These are phyloP conservation scores for Oncorhynchus nerka DNA, from an alignment of 2,113 vertebrate genomes.

Conservation along the genomic window DNA sequence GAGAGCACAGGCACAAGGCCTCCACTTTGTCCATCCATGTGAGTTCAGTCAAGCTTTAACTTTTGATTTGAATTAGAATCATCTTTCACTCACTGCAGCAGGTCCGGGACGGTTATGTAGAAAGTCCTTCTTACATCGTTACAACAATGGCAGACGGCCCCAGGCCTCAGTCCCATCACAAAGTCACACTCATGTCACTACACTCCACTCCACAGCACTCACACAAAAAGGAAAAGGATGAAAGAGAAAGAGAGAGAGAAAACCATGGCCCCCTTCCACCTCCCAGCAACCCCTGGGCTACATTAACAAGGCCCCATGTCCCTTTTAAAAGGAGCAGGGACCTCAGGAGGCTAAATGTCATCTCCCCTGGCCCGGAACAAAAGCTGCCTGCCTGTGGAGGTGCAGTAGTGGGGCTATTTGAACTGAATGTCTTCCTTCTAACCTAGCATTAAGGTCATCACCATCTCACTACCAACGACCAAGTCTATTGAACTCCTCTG, in stretches of 20 bases:
- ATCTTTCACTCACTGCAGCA: constrained; percentile 51
- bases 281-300: constrained; percentile 37
- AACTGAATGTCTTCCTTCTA: constrained; percentile 25
- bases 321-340: constrained; percentile 53
- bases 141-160: constrained; percentile 54
- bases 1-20: constrained; percentile 21
- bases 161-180: constrained; percentile 54
- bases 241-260: not conserved
- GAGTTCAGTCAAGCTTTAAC: constrained; percentile 68
- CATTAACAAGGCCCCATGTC: constrained; percentile 60
- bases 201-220: constrained; percentile 59
- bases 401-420: constrained; percentile 21
- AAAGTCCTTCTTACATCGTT: constrained; percentile 47
- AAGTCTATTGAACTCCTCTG: constrained; percentile 31
- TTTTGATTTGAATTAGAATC: constrained; percentile 61
- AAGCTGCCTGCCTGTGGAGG: constrained; percentile 32
- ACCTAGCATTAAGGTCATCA: constrained; percentile 41
- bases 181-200: constrained; percentile 42
- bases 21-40: constrained; percentile 62
- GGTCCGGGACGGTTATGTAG: constrained; percentile 48
- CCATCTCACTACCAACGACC: constrained; percentile 4
- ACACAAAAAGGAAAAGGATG: constrained; percentile 47
- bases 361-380: constrained; percentile 1
- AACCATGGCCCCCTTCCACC: constrained; percentile 30
- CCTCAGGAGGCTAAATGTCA: constrained; percentile 25